Evolutionary conservation across 2,113 vertebrate species (phyloP), one percentile per base, ranked within the genome.

Genomic region (Cyphomyrus discorhynchus): DNA sequence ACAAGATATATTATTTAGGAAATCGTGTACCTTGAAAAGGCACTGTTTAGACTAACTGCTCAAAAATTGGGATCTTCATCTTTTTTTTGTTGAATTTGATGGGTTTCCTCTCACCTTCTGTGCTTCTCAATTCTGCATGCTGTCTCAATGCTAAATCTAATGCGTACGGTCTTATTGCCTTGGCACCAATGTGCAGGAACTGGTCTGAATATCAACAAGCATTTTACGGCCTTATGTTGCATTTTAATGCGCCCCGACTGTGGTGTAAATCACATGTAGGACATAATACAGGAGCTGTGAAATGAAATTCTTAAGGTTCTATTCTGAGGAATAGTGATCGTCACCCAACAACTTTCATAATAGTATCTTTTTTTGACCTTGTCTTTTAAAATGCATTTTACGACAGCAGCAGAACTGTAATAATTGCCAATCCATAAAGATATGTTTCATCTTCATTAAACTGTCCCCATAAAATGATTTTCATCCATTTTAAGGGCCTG

Each of bases 151-250:
- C 96, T 96, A 97, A 96, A 96, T 97, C 97, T 97, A 97, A 97
- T 96, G 96, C 94, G 96, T 96, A 97, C 97, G 95, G 93, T 96
- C 96, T 97, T 97, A 97, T 98, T 97, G 96, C 96, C 96, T 95
- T 90, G 95, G 92, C 93, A 94, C 95, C 94, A 45, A 39, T 39
- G 49, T 39, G 35, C 47, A 83, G 70, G 21, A 94, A 94, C 95
- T 96, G 93, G 91, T 95, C 95, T 96, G 97, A 98, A 98, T 98
- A 96, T 96, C 97, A 98, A 97, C 97, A 95, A 94, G 94, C 92
- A 96, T 97, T 97, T 97, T 97, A 97, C 97, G 96, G 96, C 95
- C 97, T 97, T 97, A 97, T 95, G 93, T 97, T 94, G 92, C 92
- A 95, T 97, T 96, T 94, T 91, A 97, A 97, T 97, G 94, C 95